Percentiles rank a stretch among this genome's conserved stretches.
Conservation (phyloP, 2,797 vertebrate species). For the Knipowitschia caucasica region DNA sequence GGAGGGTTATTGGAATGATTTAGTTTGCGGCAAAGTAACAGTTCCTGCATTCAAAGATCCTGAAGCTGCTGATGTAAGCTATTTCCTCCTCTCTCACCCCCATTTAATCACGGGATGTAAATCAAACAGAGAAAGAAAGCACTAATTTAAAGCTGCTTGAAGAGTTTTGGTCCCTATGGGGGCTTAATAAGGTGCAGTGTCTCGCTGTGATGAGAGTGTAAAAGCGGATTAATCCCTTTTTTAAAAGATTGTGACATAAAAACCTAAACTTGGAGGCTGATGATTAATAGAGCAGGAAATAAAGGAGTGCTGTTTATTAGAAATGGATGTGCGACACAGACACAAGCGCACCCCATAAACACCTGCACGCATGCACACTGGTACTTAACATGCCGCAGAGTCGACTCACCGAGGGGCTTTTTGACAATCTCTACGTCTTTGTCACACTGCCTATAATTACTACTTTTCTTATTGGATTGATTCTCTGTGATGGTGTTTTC, state of each 20-base stretch:
- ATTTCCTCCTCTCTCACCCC: slow-evolving; percentile 18
- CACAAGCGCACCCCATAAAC: slow-evolving; percentile 14
- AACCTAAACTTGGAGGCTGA: slow-evolving; percentile 52
- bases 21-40: slow-evolving; percentile 33
- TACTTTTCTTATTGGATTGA: slow-evolving; percentile 34
- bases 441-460: slow-evolving; percentile 41
- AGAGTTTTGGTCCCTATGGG: slow-evolving; percentile 55
- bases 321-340: slow-evolving; percentile 34
- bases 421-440: slow-evolving; percentile 48
- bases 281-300: slow-evolving; percentile 61
- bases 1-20: slow-evolving; percentile 39
- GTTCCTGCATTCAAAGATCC: slow-evolving; percentile 45
- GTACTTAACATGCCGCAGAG: slow-evolving; percentile 16
- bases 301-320: slow-evolving; percentile 51
- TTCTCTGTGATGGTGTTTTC: slow-evolving; percentile 42
- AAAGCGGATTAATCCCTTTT: slow-evolving; percentile 60
- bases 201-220: slow-evolving; percentile 59
- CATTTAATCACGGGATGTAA: slow-evolving; percentile 61
- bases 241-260: slow-evolving; percentile 59
- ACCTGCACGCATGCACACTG: slow-evolving; percentile 9
- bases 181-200: slow-evolving; percentile 58
- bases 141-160: slow-evolving; percentile 65
- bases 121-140: slow-evolving; percentile 61
- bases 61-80: slow-evolving; percentile 54
- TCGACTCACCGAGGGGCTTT: slow-evolving; percentile 37